A percentile compares a stretch with the other conserved stretches of the same genome.
phyloP scores from a whole-genome alignment of 1,140 invertebrate genomes.

The Drosophila simulans region DNA sequence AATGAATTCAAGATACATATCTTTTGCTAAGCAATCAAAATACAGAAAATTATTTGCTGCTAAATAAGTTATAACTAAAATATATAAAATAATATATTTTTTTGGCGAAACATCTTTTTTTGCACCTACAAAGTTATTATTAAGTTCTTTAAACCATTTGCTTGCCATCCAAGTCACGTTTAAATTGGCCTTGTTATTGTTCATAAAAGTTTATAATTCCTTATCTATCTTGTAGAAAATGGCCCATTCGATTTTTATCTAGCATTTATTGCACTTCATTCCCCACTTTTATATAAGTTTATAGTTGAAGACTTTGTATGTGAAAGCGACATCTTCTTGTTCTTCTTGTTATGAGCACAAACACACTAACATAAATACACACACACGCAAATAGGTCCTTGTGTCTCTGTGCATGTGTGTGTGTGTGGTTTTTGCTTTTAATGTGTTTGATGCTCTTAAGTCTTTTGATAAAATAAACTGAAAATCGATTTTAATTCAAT shows the following conservation, averaged over 20 bases:
- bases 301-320: slow-evolving; percentile 6
- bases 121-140: too few relatives aligned
- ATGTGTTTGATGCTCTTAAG: slow-evolving; percentile 65
- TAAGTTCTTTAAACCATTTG: too few relatives aligned
- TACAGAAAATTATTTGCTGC: neutral
- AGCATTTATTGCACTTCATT: neutral
- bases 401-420: neutral
- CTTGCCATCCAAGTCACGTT: neutral
- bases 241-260: neutral
- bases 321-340: neutral
- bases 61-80: too few relatives aligned
- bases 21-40: neutral
- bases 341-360: neutral
- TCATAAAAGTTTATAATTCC: neutral
- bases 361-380: neutral
- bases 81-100: too few relatives aligned
- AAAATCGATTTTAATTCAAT: slow-evolving; percentile 67
- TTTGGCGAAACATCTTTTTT: too few relatives aligned
- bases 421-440: slow-evolving; percentile 55
- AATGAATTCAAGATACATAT: neutral
- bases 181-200: neutral
- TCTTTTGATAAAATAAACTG: slow-evolving; percentile 64
- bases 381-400: slow-evolving; percentile 16
- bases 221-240: too few relatives aligned
- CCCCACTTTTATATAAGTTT: slow-evolving; percentile 11